A percentile compares a stretch with the other conserved stretches of the same genome.
Evolutionary conservation across 2,888 invertebrate genomes (phyloP).

Genomic region (Nomada flava): DNA sequence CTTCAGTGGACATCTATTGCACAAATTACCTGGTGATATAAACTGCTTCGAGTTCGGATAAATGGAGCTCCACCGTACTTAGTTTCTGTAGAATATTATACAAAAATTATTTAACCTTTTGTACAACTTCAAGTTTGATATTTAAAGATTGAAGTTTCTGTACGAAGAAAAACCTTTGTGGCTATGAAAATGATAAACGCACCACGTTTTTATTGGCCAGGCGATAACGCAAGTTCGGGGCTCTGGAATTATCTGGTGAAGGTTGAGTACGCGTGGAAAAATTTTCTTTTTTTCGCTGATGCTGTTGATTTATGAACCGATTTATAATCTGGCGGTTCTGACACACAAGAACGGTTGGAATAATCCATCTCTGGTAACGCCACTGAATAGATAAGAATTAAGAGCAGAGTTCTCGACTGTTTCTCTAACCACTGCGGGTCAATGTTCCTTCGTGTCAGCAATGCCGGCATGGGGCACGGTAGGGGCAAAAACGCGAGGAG

Average conservation of each 20-base stretch:
- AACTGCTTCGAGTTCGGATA: too few relatives aligned
- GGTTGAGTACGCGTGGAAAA: background rate
- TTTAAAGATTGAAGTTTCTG: too few relatives aligned
- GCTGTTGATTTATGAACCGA: conserved; percentile 29
- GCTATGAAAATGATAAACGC: too few relatives aligned
- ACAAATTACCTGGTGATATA: too few relatives aligned
- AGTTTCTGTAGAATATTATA: too few relatives aligned
- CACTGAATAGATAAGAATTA: conserved; percentile 2
- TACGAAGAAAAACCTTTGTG: too few relatives aligned
- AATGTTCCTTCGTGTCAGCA: background rate
- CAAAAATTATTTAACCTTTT: too few relatives aligned
- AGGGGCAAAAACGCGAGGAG: background rate
- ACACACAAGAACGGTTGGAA: conserved; percentile 19
- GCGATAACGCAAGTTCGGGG: too few relatives aligned
- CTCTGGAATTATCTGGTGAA: background rate
- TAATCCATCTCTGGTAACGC: conserved; percentile 20
- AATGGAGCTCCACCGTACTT: too few relatives aligned
- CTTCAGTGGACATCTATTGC: too few relatives aligned
- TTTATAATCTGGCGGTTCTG: conserved; percentile 28
- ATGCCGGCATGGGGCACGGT: background rate
- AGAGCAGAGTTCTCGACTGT: conserved; percentile 16
- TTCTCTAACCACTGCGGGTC: background rate
- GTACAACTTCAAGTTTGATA: too few relatives aligned
- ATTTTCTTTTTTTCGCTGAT: background rate
- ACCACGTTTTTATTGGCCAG: too few relatives aligned